A percentile compares a stretch with the other conserved stretches of the same genome.
These are phyloP conservation scores for Pseudorhiza aurosa DNA, from an alignment of 30 jellyfish, hydroid and myxozoan genomes.

Conservation along the genomic window DNA sequence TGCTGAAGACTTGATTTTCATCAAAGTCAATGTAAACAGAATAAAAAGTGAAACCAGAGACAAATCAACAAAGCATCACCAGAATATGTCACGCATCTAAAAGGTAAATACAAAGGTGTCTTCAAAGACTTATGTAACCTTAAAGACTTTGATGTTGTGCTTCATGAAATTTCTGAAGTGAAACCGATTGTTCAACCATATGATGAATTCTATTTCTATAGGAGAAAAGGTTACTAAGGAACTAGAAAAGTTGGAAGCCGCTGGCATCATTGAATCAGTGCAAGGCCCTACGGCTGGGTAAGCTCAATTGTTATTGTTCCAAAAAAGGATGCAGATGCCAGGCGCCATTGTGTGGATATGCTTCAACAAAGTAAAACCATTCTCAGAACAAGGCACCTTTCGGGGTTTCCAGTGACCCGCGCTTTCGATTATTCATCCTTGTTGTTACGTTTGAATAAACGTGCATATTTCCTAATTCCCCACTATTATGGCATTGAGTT, in stretches of 20 bases:
- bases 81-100: slow-evolving; percentile 32
- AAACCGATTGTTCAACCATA: slow-evolving; percentile 54
- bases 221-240: slow-evolving; percentile 43
- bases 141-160: slow-evolving; percentile 56
- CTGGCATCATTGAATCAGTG: slow-evolving; percentile 32
- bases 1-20: neutral
- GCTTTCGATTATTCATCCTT: no score
- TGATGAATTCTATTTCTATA: slow-evolving; percentile 43
- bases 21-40: neutral
- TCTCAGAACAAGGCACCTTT: slow-evolving; percentile 55
- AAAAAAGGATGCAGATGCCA: slow-evolving; percentile 52
- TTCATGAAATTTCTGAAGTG: slow-evolving; percentile 35
- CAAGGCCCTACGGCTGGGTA: slow-evolving; percentile 81
- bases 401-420: no score
- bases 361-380: slow-evolving; percentile 51
- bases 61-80: slow-evolving; percentile 24
- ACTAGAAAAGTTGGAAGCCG: slow-evolving; percentile 45
- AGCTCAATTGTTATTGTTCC: slow-evolving; percentile 66
- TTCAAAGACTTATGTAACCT: slow-evolving; percentile 59
- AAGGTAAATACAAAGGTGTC: slow-evolving; percentile 28
- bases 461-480: no score
- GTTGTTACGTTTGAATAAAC: no score
- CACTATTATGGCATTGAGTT: no score
- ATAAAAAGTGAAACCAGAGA: slow-evolving; percentile 19
- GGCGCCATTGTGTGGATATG: slow-evolving; percentile 69